phyloP scores from a whole-genome alignment of 2,797 vertebrate species.

The Scyliorhinus canicula region DNA sequence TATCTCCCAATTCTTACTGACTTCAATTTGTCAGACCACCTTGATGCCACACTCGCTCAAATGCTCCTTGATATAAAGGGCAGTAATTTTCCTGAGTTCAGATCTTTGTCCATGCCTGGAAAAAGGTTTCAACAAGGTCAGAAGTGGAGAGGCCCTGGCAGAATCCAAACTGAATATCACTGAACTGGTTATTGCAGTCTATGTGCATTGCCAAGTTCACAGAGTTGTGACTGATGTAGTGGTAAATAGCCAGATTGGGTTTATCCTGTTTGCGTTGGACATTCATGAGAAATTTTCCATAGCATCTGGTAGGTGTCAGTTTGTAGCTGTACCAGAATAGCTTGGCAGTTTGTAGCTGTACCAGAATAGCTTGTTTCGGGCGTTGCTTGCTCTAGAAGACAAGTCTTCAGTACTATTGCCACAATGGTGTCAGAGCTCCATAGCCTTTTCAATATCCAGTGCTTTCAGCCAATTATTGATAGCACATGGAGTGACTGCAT shows the following conservation, averaged over 20 bases:
- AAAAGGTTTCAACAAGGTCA: not conserved
- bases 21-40: not conserved
- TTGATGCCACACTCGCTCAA: no score
- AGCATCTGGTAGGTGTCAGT: no score
- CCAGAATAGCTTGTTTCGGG: no score
- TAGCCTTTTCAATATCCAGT: not conserved
- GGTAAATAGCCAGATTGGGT: no score
- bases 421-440: not conserved
- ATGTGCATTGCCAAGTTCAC: no score
- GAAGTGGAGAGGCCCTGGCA: not conserved
- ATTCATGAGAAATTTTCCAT: no score
- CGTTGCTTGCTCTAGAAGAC: not conserved
- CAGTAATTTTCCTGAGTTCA: not conserved
- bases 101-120: not conserved
- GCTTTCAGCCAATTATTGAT: not conserved
- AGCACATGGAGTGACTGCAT: not conserved
- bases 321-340: no score
- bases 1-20: not conserved
- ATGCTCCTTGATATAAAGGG: not conserved
- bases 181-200: not conserved
- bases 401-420: not conserved
- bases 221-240: no score
- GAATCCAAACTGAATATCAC: not conserved
- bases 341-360: no score
- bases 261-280: no score